phyloP scores from a whole-genome alignment of 2,888 invertebrate genomes.

The Melanargia galathea region DNA sequence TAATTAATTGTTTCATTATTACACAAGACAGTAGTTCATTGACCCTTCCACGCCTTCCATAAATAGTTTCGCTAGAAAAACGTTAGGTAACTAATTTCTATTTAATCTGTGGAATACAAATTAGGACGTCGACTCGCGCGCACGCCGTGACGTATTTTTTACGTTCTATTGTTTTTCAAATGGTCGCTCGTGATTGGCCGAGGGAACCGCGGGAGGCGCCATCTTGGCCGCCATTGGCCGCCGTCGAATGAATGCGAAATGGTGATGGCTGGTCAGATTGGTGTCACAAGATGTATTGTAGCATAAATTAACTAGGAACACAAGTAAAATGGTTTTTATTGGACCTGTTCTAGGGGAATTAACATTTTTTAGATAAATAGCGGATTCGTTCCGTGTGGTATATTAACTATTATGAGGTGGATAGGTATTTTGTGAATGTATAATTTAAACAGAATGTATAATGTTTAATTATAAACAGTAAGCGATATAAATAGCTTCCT shows the following conservation, averaged over 20 bases:
- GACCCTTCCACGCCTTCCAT: background rate
- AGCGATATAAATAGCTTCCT: slow-evolving; percentile 10
- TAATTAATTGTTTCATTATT: background rate
- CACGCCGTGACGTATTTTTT: slow-evolving; percentile 77
- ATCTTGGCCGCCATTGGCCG: slow-evolving; percentile 60
- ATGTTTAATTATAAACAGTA: no score
- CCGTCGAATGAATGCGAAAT: slow-evolving; percentile 71
- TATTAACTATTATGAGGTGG: slow-evolving; percentile 2
- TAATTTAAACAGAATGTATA: no score
- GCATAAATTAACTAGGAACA: slow-evolving; percentile 66
- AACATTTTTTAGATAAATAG: slow-evolving; percentile 21
- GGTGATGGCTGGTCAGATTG: slow-evolving; percentile 72
- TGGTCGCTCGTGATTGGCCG: slow-evolving; percentile 60
- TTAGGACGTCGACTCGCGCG: slow-evolving; percentile 59
- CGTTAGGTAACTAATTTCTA: slow-evolving; percentile 14
- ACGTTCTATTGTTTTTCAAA: slow-evolving; percentile 82
- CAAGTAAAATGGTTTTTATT: slow-evolving; percentile 45
- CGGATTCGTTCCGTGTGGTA: slow-evolving; percentile 1
- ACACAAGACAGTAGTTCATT: background rate
- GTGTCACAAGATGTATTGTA: slow-evolving; percentile 70
- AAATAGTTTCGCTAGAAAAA: background rate
- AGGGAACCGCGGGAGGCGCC: slow-evolving; percentile 64
- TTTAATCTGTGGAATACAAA: slow-evolving; percentile 52
- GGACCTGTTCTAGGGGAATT: slow-evolving; percentile 41
- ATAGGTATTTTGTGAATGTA: background rate